phyloP scores from a whole-genome alignment of 2,113 vertebrate genomes.

The Rhizomys pruinosus region DNA sequence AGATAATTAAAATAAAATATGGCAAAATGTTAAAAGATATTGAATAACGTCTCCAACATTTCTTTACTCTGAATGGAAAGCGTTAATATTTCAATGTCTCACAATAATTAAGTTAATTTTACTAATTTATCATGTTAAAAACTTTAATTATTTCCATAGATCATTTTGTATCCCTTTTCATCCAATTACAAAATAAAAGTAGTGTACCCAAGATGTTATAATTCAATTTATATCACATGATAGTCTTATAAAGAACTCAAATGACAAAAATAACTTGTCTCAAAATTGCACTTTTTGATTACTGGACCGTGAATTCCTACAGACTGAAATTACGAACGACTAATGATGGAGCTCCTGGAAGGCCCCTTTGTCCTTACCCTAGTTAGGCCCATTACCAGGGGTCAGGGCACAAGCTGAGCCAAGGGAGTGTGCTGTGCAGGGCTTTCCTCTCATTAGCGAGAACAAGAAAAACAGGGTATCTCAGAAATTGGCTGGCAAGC shows the following conservation, averaged over 20 bases:
- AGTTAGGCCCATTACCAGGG: neutral
- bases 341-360: constrained; percentile 21
- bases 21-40: neutral
- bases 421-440: neutral
- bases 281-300: constrained; percentile 49
- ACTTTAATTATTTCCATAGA: constrained; percentile 75
- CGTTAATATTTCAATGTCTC: constrained; percentile 69
- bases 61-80: constrained; percentile 37
- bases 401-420: constrained; percentile 21
- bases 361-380: neutral
- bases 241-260: constrained; percentile 43
- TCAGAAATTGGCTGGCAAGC: constrained; percentile 42
- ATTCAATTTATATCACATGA: constrained; percentile 57
- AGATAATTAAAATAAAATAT: constrained; percentile 9
- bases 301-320: constrained; percentile 1
- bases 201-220: constrained; percentile 27
- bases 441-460: constrained; percentile 58
- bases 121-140: constrained; percentile 72
- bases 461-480: constrained; percentile 4
- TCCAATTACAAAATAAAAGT: constrained; percentile 63
- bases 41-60: constrained; percentile 41
- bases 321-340: constrained; percentile 38
- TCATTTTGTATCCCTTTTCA: constrained; percentile 66
- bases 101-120: constrained; percentile 72
- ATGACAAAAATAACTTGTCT: constrained; percentile 55